These are phyloP conservation scores for Campaea margaritaria DNA, from an alignment of 2,888 invertebrate genomes.

Conservation along the genomic window DNA sequence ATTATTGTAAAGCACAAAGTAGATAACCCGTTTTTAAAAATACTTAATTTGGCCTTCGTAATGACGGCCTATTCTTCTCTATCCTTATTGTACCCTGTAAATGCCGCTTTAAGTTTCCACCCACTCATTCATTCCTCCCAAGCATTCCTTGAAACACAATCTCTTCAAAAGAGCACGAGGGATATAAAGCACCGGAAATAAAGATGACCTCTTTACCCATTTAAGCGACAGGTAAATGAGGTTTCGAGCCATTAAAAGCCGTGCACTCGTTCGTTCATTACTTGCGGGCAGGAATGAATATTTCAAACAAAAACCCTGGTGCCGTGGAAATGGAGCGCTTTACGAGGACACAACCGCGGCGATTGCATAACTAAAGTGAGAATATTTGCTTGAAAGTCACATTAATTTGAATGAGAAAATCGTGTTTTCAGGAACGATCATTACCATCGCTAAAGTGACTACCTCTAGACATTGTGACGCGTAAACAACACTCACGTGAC, in stretches of 20 bases:
- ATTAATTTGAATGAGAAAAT: conserved; percentile 21
- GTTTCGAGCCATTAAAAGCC: conserved; percentile 52
- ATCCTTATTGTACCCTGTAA: conserved; percentile 34
- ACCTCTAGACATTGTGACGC: conserved; percentile 12
- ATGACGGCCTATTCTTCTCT: conserved; percentile 31
- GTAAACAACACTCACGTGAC: conserved; percentile 30
- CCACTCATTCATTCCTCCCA: conserved; percentile 24
- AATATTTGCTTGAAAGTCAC: conserved; percentile 16
- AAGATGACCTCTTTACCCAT: conserved; percentile 45
- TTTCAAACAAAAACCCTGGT: conserved; percentile 46
- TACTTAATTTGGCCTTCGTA: conserved; percentile 20
- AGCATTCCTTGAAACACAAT: conserved; percentile 30
- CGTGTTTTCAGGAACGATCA: conserved; percentile 13
- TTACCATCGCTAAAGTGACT: conserved; percentile 14
- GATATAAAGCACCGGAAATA: conserved; percentile 42
- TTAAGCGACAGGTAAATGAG: conserved; percentile 53
- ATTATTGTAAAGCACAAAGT: too few relatives aligned
- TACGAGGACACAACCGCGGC: conserved; percentile 31
- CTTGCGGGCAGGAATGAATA: conserved; percentile 48
- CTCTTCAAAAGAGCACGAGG: conserved; percentile 7
- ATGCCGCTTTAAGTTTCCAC: conserved; percentile 35
- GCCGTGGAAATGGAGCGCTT: conserved; percentile 43
- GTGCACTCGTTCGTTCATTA: conserved; percentile 58
- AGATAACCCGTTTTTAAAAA: neutral
- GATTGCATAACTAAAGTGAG: conserved; percentile 17